phyloP scores from a whole-genome alignment of 2,797 vertebrate genomes.

The Microctenopoma stevenorrisi region DNA sequence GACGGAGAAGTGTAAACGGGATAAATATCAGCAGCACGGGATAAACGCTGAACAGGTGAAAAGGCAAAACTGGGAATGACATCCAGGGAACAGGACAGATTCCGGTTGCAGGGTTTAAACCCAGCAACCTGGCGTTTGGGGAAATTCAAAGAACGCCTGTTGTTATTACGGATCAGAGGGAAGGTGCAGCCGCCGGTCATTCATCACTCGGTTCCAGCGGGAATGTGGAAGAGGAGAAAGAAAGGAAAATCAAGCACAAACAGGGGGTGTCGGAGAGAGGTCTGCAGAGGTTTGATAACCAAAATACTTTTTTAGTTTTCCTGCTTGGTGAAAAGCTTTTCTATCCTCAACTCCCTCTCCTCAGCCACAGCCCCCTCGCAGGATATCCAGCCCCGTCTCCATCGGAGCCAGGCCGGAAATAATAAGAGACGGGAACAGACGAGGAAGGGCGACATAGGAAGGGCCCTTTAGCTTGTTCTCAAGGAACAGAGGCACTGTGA shows the following conservation, averaged over 20 bases:
- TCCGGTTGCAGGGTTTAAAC: conserved; percentile 30
- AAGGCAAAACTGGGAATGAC: background rate
- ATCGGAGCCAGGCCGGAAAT: conserved; percentile 85
- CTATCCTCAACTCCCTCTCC: conserved; percentile 3
- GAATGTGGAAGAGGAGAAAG: conserved; percentile 30
- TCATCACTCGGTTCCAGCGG: conserved; percentile 22
- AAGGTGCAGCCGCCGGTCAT: conserved; percentile 23
- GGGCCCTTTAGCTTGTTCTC: conserved; percentile 77
- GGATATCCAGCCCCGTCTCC: conserved; percentile 76
- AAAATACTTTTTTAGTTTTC: conserved; percentile 70
- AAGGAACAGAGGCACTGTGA: conserved; percentile 74
- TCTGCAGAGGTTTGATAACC: conserved; percentile 68
- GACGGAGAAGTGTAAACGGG: background rate
- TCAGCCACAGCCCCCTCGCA: conserved; percentile 33
- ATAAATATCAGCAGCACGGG: too few relatives aligned
- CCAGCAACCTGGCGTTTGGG: conserved; percentile 18
- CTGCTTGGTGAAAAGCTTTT: conserved; percentile 67
- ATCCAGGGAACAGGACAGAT: conserved; percentile 6
- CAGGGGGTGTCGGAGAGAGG: conserved; percentile 37
- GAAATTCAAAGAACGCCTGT: conserved; percentile 24
- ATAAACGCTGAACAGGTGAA: conserved; percentile 1
- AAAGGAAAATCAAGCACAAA: conserved; percentile 47
- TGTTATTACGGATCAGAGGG: conserved; percentile 37
- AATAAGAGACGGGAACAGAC: conserved; percentile 82
- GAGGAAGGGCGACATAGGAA: conserved; percentile 76